Base-by-base conservation (phyloP, 92 coral and sea anemone genomes). In the Epizoanthus scotinus region DNA sequence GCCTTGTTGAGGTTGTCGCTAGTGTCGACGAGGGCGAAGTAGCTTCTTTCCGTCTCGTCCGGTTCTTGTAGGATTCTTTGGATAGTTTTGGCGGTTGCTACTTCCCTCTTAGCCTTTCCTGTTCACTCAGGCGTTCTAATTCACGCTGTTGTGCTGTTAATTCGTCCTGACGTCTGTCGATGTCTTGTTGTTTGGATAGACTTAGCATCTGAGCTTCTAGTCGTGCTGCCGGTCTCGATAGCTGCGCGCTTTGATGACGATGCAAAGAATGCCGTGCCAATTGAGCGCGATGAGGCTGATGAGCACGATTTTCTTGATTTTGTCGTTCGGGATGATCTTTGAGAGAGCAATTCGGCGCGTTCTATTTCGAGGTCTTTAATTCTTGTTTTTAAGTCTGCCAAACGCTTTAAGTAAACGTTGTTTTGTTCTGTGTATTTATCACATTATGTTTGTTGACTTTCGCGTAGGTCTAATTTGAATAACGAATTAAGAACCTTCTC, bases 41-140 rank as follows among this genome's bases (percentile, higher is more conserved):
- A n/a, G n/a, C n/a, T n/a, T n/a, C 31, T 40, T 59, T 25, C 14
- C 19, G 25, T 42, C 2, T 58, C 68, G 12, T 75, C 69, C 2
- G 73, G 69, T 22, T 74, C 77, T 75, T 84, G 36, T 0, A 82
- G 69, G 17, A 84, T 66, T 69, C 65, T 77, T 56, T 77, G 84
- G 22, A 84, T 77, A 17, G 78, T 55, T 77, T 84, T 73, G 17
- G 87, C 84, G 4, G 84, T 60, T 42, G 65, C 29, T 15, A 84
- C 67, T 57, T 84, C 87, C 44, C 86, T 70, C 49, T 65, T 21
- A 83, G 38, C 52, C 62, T 67, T 18, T 72, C 82, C 52, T 18
- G 74, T 65, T 83, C 73, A 57, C 71, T 36, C 26, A 52, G 18
- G 24, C 71, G 70, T 70, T 72, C 70, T 12, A 82, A 58, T 19